Evolutionary conservation across 2,888 invertebrate species (phyloP), one percentile per base, ranked within the genome.

Genomic region (Drosophila koepferae): DNA sequence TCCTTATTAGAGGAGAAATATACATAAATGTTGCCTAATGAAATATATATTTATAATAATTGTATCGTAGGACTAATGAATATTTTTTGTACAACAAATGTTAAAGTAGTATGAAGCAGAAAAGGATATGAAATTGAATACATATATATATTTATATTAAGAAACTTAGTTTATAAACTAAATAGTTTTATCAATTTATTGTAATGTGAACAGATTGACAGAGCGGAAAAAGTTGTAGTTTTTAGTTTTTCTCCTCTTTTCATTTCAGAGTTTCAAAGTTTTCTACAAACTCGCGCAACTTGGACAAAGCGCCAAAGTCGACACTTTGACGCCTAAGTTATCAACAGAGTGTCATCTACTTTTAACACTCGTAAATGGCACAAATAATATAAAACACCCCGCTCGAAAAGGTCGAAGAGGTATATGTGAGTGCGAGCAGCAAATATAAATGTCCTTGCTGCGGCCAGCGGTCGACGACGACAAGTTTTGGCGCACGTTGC

Each of bases 391-490:
- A 28, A 59, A 38, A 44, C 14, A 69, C 23, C 41, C 66, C 23
- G n/a, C 31, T 23, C 36, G 38, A 44, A 65, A 64, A 64, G 66
- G 63, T 67, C 54, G 63, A 66, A 71, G 60, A 49, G 65, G 63
- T 65, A 61, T 63, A 40, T 36, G 49, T 49, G 28, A 38, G 66
- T 43, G 51, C 38, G 28, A 72, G 73, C 55, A 72, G 73, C 55
- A 77, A 89, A 85, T 85, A 84, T 79, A 89, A 87, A 89, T 85
- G 85, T 89, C 85, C 89, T 89, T 85, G 89, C 80, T 88, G 84
- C 68, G 86, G 83, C 67, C 63, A 74, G 70, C 62, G 82, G 76
- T 65, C 77, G 80, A 64, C 81, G 74, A 63, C 67, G 60, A 63
- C 81, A 84, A 72, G 40, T 83, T 85, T 83, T 88, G 88, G 82